phyloP scores from a whole-genome alignment of 2,888 invertebrate genomes.

The Pollenia angustigena region DNA sequence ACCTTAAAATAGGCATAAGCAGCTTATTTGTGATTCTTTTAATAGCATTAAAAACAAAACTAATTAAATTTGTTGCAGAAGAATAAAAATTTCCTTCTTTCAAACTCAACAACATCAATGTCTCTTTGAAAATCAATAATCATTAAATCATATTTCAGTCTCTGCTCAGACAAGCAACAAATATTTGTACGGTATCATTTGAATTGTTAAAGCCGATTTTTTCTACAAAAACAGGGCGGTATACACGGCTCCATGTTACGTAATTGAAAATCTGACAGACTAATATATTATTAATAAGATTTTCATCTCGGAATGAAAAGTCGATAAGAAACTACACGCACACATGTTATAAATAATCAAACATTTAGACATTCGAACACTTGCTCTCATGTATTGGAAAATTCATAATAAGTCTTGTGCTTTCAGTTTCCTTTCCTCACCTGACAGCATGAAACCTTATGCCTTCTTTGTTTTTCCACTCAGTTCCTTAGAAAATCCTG shows the following conservation, averaged over 20 bases:
- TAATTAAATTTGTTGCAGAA: constrained; percentile 47
- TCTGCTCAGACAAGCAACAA: constrained; percentile 25
- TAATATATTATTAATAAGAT: constrained; percentile 30
- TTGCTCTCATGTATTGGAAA: background rate
- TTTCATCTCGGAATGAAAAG: background rate
- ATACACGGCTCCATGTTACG: background rate
- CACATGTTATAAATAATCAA: constrained; percentile 9
- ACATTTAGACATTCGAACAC: background rate
- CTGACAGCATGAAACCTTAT: constrained; percentile 22
- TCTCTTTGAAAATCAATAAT: constrained; percentile 55
- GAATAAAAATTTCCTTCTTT: background rate
- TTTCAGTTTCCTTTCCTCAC: background rate
- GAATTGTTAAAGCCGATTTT: constrained; percentile 26
- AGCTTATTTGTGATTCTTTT: constrained; percentile 30
- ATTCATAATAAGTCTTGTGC: background rate
- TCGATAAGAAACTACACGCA: background rate
- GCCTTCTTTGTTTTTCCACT: background rate
- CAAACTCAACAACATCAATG: constrained; percentile 8
- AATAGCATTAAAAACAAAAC: constrained; percentile 14
- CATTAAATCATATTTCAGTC: constrained; percentile 52
- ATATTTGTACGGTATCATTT: constrained; percentile 15
- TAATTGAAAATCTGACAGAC: background rate
- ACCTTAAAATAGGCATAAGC: background rate
- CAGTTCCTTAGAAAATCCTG: constrained; percentile 23
- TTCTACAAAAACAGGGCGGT: background rate